Percentiles rank a stretch among this genome's conserved stretches.
These are phyloP conservation scores for Lichenostomus cassidix DNA, from an alignment of 2,113 vertebrate species.

Conservation along the genomic window DNA sequence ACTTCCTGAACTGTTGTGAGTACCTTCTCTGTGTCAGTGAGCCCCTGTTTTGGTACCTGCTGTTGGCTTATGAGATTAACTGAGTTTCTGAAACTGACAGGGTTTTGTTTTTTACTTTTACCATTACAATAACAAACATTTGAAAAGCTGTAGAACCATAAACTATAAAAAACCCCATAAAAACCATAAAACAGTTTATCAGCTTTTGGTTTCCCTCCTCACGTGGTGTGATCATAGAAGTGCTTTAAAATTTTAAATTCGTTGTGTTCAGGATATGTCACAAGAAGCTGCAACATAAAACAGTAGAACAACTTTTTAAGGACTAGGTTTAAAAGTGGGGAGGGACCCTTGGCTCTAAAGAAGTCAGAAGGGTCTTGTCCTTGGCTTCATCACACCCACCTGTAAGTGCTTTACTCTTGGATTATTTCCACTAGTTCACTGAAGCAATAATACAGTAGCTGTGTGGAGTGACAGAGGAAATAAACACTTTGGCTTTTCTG, in stretches of 20 bases:
- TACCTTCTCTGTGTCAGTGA: not conserved
- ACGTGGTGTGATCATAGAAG: not conserved
- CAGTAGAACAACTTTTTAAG: not conserved
- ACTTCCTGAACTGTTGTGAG: not conserved
- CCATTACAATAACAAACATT: not conserved
- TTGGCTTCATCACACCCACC: not conserved
- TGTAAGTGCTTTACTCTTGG: not conserved
- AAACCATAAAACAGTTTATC: not conserved
- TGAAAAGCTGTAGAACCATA: not conserved
- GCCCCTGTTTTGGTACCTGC: not conserved
- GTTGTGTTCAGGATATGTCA: rapidly evolving
- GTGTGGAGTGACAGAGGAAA: not conserved
- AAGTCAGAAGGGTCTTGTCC: not conserved
- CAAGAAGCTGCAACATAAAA: not conserved
- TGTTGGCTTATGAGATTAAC: not conserved
- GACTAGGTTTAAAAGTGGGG: not conserved
- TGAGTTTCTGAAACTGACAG: not conserved
- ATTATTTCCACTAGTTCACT: not conserved
- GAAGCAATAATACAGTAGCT: not conserved
- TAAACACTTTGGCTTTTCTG: not conserved
- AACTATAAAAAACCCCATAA: not conserved
- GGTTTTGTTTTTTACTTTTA: not conserved
- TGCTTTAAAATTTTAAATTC: not conserved
- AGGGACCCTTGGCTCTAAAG: not conserved
- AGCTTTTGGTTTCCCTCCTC: not conserved